Evolutionary conservation across 2,888 invertebrate species (phyloP).

Genomic region (Megalurothrips usitatus): DNA sequence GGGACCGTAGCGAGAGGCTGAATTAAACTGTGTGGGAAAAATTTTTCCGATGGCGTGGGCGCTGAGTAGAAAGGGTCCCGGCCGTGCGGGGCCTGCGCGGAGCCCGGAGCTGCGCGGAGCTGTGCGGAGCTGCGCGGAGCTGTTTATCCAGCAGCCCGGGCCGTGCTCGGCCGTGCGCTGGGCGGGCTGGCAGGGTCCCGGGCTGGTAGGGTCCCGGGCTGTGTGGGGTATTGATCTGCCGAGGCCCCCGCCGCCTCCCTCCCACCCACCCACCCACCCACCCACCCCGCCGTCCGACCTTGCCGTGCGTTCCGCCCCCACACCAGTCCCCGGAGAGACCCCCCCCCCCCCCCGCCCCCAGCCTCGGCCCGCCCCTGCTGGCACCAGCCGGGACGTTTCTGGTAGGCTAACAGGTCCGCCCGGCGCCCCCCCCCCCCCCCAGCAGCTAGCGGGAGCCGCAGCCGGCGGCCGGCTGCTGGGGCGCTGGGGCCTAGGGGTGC

Average conservation of each 20-base stretch:
- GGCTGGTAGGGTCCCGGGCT: neutral
- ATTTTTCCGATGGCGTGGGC: neutral
- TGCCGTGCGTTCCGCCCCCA: neutral
- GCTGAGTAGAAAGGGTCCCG: too few species aligned
- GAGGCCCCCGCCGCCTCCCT: neutral
- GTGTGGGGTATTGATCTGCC: slow-evolving; percentile 14
- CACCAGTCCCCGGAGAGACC: neutral
- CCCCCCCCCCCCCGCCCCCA: neutral
- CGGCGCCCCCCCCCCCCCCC: neutral
- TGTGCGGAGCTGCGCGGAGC: neutral
- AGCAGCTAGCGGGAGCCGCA: neutral
- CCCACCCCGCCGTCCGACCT: neutral
- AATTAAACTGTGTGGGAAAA: slow-evolving; percentile 5
- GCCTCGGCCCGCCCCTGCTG: neutral
- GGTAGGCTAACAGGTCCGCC: slow-evolving; percentile 14
- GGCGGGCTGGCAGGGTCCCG: neutral
- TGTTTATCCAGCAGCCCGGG: neutral
- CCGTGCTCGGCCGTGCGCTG: neutral
- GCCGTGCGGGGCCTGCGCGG: too few species aligned
- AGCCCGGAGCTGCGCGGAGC: neutral
- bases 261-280: neutral
- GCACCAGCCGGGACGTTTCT: slow-evolving; percentile 21
- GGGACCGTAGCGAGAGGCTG: neutral
- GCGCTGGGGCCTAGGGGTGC: too few species aligned
- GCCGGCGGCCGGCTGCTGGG: neutral